A percentile compares a stretch with the other conserved stretches of the same genome.
Conservation (phyloP, 2,113 vertebrate species). For the Ptychochromis oligacanthus region DNA sequence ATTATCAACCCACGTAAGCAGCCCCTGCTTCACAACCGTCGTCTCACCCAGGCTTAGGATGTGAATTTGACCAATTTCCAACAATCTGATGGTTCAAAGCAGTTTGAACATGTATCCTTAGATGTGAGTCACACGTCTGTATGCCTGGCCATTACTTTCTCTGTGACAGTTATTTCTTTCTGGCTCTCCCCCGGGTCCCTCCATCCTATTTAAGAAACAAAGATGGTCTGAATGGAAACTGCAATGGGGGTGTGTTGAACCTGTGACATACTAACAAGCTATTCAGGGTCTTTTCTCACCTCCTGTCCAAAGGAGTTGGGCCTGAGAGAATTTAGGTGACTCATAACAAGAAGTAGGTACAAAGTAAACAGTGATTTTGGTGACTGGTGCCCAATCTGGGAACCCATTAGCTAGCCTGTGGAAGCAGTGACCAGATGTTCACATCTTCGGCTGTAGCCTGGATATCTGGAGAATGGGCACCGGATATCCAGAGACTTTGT, state of each 20-base stretch:
- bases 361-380: no score
- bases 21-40: not conserved
- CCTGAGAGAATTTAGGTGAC: not conserved
- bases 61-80: not conserved
- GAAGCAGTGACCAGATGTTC: no score
- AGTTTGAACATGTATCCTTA: not conserved
- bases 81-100: not conserved
- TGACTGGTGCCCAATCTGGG: not conserved
- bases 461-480: no score
- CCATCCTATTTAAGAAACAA: no score
- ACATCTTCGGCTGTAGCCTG: no score
- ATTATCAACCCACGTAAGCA: not conserved
- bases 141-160: not conserved
- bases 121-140: not conserved
- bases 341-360: not conserved
- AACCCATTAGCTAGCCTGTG: not conserved
- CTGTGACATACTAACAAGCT: not conserved
- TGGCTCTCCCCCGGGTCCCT: no score
- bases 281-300: not conserved
- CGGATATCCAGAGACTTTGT: no score
- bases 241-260: not conserved
- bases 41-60: not conserved
- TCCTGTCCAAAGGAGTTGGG: not conserved
- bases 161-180: not conserved
- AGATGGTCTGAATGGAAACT: not conserved